Evolutionary conservation across 2,797 vertebrate genomes (phyloP), one percentile per base, ranked within the genome.

Genomic region (Hippoglossus hippoglossus): DNA sequence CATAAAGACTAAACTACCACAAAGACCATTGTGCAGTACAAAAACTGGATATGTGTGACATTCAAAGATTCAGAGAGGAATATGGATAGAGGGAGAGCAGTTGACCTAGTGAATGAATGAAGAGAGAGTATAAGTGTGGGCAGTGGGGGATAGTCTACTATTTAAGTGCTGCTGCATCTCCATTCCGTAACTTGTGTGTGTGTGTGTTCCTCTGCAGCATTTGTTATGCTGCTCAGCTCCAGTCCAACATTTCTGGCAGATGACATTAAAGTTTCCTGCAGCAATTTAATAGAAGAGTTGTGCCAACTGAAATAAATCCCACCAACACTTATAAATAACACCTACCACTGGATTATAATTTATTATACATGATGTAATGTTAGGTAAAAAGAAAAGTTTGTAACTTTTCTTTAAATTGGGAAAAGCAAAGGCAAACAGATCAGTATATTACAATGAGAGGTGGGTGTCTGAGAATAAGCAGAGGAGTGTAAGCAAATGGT

Each of bases 131-230:
- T 28, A 49, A 73, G 66, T 79, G 60, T 63, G 9, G 55, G 49
- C 18, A 57, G 74, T 49, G 12, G 36, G 47, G 65, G 25, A 55
- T 53, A 65, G 72, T 70, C 57, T 63, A 26, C 11, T 44, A 36
- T 22, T 24, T 67, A 77, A 77, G 73, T 80, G 76, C 67, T 81
- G 64, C 71, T 61, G 72, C 74, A 79, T 68, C 46, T 60, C 72
- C 68, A 85, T 87, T 79, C 78, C 59, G 78, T n/a, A 58, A 49
- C 25, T 34, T 59, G 46, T 56, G 18, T 46, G 18, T 44, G 41
- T 41, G 31, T 56, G 67, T 31, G 71, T 57, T 76, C 49, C 55
- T 63, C 75, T 81, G 76, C 80, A 84, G 79, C 28, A 67, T 63
- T 76, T 73, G 52, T 82, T 65, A 60, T 65, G 39, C 26, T 67